Evolutionary conservation across 2,113 vertebrate species (phyloP).

Genomic region (Lonchura striata): DNA sequence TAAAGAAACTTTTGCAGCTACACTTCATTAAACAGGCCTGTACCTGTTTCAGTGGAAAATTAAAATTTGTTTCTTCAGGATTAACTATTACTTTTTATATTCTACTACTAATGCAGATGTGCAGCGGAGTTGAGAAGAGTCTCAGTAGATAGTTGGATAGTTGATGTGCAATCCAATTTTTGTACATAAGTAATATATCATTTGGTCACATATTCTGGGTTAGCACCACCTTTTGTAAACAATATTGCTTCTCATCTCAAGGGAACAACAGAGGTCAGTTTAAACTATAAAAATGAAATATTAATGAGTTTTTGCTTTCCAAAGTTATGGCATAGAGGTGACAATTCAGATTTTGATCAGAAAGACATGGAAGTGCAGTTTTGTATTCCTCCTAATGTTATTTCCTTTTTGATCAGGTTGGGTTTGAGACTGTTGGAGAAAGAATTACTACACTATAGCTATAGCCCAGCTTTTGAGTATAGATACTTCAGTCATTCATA

Average conservation of each 20-base stretch:
- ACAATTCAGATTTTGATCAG: background rate
- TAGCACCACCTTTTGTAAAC: background rate
- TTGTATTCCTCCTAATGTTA: background rate
- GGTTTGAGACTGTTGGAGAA: background rate
- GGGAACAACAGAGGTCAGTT: background rate
- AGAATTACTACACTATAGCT: background rate
- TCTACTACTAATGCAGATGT: background rate
- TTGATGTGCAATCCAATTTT: background rate
- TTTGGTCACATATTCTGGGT: background rate
- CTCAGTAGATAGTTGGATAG: background rate
- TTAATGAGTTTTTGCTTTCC: background rate
- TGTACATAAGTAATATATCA: background rate
- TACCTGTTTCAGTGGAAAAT: background rate
- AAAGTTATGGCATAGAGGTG: background rate
- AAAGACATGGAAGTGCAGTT: background rate
- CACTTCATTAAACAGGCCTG: background rate
- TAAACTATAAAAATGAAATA: background rate
- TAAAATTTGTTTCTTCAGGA: background rate
- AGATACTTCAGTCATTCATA: background rate
- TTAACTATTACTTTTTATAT: background rate
- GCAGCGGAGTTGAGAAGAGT: background rate
- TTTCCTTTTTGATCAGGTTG: background rate
- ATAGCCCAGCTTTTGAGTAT: background rate
- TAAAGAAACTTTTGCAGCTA: background rate
- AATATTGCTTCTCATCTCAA: background rate